A percentile compares a stretch with the other conserved stretches of the same genome.
phyloP scores from a whole-genome alignment of 2,797 vertebrate species.

The Scyliorhinus canicula region DNA sequence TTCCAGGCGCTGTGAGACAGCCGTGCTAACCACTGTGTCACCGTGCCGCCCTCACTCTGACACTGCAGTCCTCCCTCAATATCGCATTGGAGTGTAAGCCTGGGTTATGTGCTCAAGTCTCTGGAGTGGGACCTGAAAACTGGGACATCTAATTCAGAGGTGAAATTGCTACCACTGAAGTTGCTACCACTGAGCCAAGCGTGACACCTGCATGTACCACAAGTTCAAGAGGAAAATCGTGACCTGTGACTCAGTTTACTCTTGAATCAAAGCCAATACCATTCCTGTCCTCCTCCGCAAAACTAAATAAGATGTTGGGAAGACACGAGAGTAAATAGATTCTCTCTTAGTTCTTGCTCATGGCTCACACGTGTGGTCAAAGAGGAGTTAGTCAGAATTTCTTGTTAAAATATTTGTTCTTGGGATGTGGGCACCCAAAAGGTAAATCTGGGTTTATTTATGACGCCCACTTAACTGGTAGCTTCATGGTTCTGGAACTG shows the following conservation, averaged over 20 bases:
- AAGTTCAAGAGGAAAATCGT: not conserved
- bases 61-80: not conserved
- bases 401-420: slow-evolving; percentile 20
- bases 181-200: not conserved
- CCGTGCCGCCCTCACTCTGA: no score
- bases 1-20: no score
- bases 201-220: not conserved
- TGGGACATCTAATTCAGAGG: not conserved
- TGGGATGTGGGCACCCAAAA: not conserved
- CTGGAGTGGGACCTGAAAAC: not conserved
- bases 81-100: not conserved
- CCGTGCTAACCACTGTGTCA: no score
- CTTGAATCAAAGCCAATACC: not conserved
- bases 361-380: not conserved
- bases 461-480: not conserved
- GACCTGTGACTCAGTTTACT: not conserved
- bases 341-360: not conserved
- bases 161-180: not conserved
- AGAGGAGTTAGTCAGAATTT: slow-evolving; percentile 17
- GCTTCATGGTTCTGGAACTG: not conserved
- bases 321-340: slow-evolving; percentile 20
- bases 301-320: not conserved
- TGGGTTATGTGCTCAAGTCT: not conserved
- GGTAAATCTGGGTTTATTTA: not conserved
- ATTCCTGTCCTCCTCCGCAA: not conserved